phyloP scores from a whole-genome alignment of 2,113 vertebrate species.

The Cinclus mexicanus region DNA sequence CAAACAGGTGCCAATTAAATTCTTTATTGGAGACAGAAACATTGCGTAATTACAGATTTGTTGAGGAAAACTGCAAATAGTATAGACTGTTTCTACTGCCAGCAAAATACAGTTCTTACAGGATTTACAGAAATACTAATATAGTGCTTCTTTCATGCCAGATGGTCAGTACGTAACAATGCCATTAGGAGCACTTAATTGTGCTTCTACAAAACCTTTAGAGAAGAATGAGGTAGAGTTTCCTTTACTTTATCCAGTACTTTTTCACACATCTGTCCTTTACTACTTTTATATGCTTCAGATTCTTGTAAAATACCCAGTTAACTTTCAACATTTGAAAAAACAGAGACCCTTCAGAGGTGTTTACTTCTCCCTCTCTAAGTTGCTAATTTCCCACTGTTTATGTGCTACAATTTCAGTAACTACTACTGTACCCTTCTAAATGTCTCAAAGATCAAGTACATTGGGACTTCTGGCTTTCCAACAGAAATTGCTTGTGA shows the following conservation, averaged over 20 bases:
- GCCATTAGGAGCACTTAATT: constrained; percentile 62
- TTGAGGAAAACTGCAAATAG: constrained; percentile 66
- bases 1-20: constrained; percentile 62
- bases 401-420: background rate
- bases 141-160: constrained; percentile 65
- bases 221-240: constrained; percentile 76
- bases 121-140: constrained; percentile 69
- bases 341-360: constrained; percentile 27
- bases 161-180: constrained; percentile 59
- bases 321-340: constrained; percentile 10
- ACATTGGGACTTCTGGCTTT: background rate
- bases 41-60: constrained; percentile 62
- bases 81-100: constrained; percentile 61
- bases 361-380: constrained; percentile 15
- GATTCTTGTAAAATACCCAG: constrained; percentile 39
- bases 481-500: background rate
- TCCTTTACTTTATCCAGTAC: constrained; percentile 61
- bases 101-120: constrained; percentile 70
- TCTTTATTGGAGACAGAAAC: constrained; percentile 76
- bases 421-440: background rate
- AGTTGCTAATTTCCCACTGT: background rate
- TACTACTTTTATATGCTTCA: constrained; percentile 17
- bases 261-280: constrained; percentile 43
- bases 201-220: constrained; percentile 74
- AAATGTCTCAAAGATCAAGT: background rate